These are phyloP conservation scores for Saccopteryx bilineata DNA, from an alignment of 2,113 vertebrate species.

Conservation along the genomic window DNA sequence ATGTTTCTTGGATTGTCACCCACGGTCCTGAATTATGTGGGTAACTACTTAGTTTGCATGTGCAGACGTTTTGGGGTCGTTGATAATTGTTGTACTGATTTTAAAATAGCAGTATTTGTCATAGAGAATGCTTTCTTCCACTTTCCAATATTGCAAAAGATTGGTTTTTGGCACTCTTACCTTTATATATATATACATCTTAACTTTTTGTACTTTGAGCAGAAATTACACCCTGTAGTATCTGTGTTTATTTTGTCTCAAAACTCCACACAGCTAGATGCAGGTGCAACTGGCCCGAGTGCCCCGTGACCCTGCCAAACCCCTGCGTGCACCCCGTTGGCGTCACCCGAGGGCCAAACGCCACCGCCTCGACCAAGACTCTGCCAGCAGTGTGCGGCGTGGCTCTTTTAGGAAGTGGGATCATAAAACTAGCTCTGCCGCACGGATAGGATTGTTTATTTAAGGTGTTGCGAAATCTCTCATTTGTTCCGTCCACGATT, in stretches of 20 bases:
- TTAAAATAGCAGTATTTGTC: neutral
- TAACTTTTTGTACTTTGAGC: neutral
- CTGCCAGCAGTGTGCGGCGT: neutral
- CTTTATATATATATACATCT: neutral
- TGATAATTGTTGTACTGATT: neutral
- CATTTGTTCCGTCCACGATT: conserved; percentile 52
- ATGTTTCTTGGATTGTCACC: neutral
- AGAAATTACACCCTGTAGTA: neutral
- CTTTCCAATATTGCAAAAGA: neutral
- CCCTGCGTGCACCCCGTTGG: neutral
- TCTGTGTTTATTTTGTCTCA: neutral
- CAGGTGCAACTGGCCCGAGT: neutral
- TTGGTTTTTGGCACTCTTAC: neutral
- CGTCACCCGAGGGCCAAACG: conserved; percentile 67
- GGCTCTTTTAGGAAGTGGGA: conserved; percentile 33
- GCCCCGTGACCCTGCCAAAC: neutral
- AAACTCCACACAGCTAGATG: neutral
- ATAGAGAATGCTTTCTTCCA: neutral
- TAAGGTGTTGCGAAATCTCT: conserved; percentile 54
- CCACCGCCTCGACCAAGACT: conserved; percentile 33
- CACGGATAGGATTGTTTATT: conserved; percentile 28
- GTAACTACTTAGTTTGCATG: neutral
- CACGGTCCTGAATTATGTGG: neutral
- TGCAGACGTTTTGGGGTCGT: neutral
- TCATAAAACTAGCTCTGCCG: conserved; percentile 44